Base-by-base conservation (phyloP, 2,113 vertebrate genomes). In the Dromiciops gliroides region DNA sequence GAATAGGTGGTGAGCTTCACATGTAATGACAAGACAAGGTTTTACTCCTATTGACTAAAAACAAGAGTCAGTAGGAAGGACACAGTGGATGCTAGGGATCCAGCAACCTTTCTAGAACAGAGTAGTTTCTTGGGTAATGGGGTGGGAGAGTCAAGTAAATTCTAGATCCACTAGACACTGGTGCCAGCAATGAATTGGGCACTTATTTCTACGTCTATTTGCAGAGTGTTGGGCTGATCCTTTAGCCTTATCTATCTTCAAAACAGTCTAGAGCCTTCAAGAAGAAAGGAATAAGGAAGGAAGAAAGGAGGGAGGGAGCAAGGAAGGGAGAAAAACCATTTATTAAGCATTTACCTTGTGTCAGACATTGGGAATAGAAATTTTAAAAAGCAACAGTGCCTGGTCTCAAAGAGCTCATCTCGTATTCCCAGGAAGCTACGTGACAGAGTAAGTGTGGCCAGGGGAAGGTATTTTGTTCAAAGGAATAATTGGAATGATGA, bases 41-140 rank as follows among this genome's bases (percentile, higher is more conserved):
- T 89, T 88, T 56, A 3, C 12, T 53, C 96, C 89, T 91, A 22
- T 93, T 95, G 75, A 31, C 50, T 22, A 44, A 47, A 91, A 93
- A 19, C 14, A 9, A 31, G 52, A 91, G 25, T 90, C 28, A 51
- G 56, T 96, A 89, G 91, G 83, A 44, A 22, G 14, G 37, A n/a
- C 6, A 83, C 16, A 44, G 67, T 83, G 16, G 14, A 22, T 19
- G 22, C 22, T n/a, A 83, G 67, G 16, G 67, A 83, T 19, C 16
- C 6, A 44, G n/a, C 67, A 44, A 83, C 37, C 92, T 93, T 19
- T 91, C 88, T 48, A 90, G 67, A 90, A 31, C 8, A 92, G 51
- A 31, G 44, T 2, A 22, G 6, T 83, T 83, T 83, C 2, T 50
- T 93, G 89, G 31, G 23, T 16, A 26, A 12, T 44, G 22, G 49